Base-by-base conservation (phyloP, 1,140 invertebrate genomes). In the Monochamus saltuarius region DNA sequence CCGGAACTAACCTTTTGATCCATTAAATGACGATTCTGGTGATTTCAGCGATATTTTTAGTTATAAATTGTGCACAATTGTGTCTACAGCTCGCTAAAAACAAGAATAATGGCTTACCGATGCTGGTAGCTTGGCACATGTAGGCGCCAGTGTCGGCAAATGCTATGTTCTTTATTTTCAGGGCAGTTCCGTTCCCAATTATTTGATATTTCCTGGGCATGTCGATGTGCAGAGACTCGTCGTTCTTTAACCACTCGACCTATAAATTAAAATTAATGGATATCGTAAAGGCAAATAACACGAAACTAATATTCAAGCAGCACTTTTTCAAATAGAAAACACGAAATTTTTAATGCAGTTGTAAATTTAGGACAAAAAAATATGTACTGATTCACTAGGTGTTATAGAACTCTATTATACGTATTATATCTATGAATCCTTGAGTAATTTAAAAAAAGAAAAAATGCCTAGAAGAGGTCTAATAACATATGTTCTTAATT, bases 141-240 rank as follows among this genome's bases (percentile, higher is more conserved):
- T 90, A 91, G 1, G 87, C 86, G 4, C 89, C 89, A 0, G 87
- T 89, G 73, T 89, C 88, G 1, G 86, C 83, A 69, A 87, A 90
- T 47, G 81, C 82, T 46, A 89, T 87, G 49, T 85, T 82, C 45
- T 80, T 80, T 8, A 91, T 81, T 22, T 83, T 80, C 34, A 91
- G 75, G 39, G 85, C 84, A 1, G 87, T 89, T 19, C 87, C 87
- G 64, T 89, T 88, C n/a, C 87, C 87, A 17, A 87, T 78, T 4
- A 88, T 78, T 63, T 83, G 78, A 73, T 87, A 88, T 67, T 88
- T 88, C 54, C 79, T 75, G 0, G 75, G 68, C 43, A 74, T 64
- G 22, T 82, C 81, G 45, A 83, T 66, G 59, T 80, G 81, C 35
- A 89, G 73, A 1, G 84, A 78, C 65, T 89, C 86, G 67, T 89